phyloP scores from a whole-genome alignment of 2,797 vertebrate species.

The Poeciliopsis infans region DNA sequence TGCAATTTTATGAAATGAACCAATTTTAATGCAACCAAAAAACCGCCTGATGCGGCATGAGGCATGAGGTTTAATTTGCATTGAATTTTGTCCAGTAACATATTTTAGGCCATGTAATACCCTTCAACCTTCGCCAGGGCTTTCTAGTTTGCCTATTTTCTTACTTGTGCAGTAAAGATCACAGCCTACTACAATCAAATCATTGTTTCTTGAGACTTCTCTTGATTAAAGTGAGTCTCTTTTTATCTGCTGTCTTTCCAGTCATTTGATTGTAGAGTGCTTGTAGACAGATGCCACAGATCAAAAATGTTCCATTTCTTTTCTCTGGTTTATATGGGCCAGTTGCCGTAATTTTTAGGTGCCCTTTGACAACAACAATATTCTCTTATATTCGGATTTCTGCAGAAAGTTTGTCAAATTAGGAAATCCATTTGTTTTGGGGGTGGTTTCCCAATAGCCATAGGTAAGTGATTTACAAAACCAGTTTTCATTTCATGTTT shows the following conservation, averaged over 20 bases:
- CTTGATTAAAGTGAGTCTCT: background rate
- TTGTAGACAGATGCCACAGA: slow-evolving; percentile 1
- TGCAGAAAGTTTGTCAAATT: background rate
- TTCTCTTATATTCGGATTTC: background rate
- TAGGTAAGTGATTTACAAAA: background rate
- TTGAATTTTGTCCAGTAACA: background rate
- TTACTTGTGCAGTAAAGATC: background rate
- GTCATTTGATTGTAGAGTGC: background rate
- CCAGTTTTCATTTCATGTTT: background rate
- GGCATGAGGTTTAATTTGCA: too few species aligned
- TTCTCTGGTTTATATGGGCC: background rate
- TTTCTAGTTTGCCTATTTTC: background rate
- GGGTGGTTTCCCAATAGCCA: background rate
- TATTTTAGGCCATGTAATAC: background rate
- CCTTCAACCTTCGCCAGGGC: background rate
- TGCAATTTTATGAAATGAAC: too few species aligned
- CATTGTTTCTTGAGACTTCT: background rate
- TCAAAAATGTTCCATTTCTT: background rate
- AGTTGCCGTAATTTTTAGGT: background rate
- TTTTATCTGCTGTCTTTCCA: background rate
- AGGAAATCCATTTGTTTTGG: background rate
- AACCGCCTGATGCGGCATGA: too few species aligned
- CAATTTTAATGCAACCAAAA: too few species aligned
- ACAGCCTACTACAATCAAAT: background rate
- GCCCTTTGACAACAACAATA: background rate